Base-by-base conservation (phyloP, 2,797 vertebrate genomes). In the Acrocephalus scirpaceus region DNA sequence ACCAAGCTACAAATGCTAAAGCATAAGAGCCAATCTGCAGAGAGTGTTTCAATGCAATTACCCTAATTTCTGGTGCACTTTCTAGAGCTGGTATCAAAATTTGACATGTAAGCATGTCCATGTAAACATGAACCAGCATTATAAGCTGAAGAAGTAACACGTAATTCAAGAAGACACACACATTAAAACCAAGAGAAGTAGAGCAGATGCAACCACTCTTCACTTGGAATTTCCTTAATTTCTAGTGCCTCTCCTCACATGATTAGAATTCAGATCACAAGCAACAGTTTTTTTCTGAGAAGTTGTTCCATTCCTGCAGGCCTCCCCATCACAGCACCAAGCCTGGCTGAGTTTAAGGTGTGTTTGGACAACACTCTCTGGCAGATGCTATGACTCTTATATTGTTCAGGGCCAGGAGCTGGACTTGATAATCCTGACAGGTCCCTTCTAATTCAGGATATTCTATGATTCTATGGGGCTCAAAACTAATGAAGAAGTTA, bases 1-100 rank as follows among this genome's bases (percentile, higher is more conserved):
- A 97, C 93, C 92, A 96, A 73, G 54, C 79, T 95, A 93, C 91
- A 97, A 97, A 96, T 77, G 74, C 20, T 94, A 42, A 78, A 90
- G 58, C 11, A 0, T 78, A 87, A 65, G 42, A 93, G 80, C 83
- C 92, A 95, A 90, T 86, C 66, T 71, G 62, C 27, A 66, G 79
- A 90, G 50, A 91, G 44, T 47, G 44, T 54, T 51, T 95, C 91
- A 91, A 89, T 57, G 86, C 57, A 93, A 72, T 3, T 26, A 72
- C 42, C 29, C 64, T 51, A 22, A 72, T 79, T 91, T 79, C 11
- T 66, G 27, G 9, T 66, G 48, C 34, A 73, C 65, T 93, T 92
- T 86, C 71, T 86, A 75, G 74, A 93, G 30, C 14, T 50, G 21
- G 74, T 95, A 93, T 53, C 78, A 87, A 93, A 94, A 93, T 79